Evolutionary conservation across 2,797 vertebrate species (phyloP), one percentile per base, ranked within the genome.

Genomic region (Carapus acus): DNA sequence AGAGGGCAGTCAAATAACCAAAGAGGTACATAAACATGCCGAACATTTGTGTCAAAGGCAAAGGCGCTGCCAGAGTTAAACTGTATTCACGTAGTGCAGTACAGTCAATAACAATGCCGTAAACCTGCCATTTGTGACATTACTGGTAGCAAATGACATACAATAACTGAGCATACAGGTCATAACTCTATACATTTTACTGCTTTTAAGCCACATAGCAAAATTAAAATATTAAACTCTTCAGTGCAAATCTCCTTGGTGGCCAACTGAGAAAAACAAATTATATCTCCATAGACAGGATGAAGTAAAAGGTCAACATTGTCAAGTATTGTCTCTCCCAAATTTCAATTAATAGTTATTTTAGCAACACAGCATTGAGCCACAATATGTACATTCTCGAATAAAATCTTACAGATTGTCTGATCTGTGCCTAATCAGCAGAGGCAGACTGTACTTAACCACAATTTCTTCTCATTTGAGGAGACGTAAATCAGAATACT

Each of bases 281-380:
- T 60, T 58, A 62, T 33, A 55, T 63, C 44, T 74, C 42, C 36
- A 37, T 56, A 44, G 49, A 58, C 41, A 2, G 43, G 15, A 36
- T 36, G 23, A 21, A 43, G 18, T 53, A 34, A 38, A 17, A 21
- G n/a, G n/a, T n/a, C n/a, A n/a, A n/a, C 51, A 64, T 21, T 15
- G 40, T 67, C 45, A 66, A 69, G 53, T 73, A 68, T 65, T 65
- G 72, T 54, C 43, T 71, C 34, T 50, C n/a, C 21, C n/a, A n/a
- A 48, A 46, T 65, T 62, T 69, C 22, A 66, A 17, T 40, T 73
- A 21, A 51, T 48, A 59, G 70, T 58, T 73, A 18, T 59, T 51
- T 43, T 54, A 67, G 50, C 54, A 21, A 62, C 42, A 43, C 72
- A 72, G 57, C 69, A 53, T 81, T 77, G 60, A 78, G 77, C 77